Evolutionary conservation across 2,888 invertebrate species (phyloP), one percentile per base, ranked within the genome.

Genomic region (Anoncus sp.): DNA sequence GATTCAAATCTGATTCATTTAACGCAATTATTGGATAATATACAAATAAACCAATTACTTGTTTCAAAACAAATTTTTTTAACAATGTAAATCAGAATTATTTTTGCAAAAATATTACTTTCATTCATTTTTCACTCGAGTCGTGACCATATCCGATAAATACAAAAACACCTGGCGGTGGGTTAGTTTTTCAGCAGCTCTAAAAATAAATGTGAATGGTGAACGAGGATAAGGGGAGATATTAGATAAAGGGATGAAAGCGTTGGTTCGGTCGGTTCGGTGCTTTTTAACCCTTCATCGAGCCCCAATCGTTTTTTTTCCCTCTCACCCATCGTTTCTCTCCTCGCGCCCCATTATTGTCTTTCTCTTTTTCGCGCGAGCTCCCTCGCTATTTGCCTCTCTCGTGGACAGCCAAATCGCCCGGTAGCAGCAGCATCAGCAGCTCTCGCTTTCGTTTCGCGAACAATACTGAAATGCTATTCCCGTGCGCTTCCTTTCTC

Each of bases 251-350:
- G 43, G 43, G 22, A 27, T 22, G n/a, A 45, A 71, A 60, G 40
- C 45, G 40, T 27, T 5, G 59, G 55, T 40, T 71, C 43, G 59
- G 60, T 63, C 12, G 40, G 40, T 62, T 7, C 57, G 51, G 49
- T 51, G 43, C 40, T 63, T 45, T 66, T 65, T 40, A 38, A 66
- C 51, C 40, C 35, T 70, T 65, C 45, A 73, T 76, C 73, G 59
- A 31, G 31, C 40, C 18, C 55, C 35, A 47, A 67, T 40, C 65
- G 24, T 47, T 40, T 38, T 63, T 47, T 31, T 14, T 22, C 40
- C 16, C 18, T 18, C 57, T 20, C 10, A n/a, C 47, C 65, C n/a
- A 43, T 47, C 43, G 14, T 63, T 63, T 43, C 43, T 43, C 67
- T 62, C 10, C 40, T 47, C 22, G 22, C n/a, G n/a, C n/a, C n/a